Percentiles rank a stretch among this genome's conserved stretches.
Evolutionary conservation across 1,140 invertebrate species (phyloP).

Genomic region (Drosophila setifemur): DNA sequence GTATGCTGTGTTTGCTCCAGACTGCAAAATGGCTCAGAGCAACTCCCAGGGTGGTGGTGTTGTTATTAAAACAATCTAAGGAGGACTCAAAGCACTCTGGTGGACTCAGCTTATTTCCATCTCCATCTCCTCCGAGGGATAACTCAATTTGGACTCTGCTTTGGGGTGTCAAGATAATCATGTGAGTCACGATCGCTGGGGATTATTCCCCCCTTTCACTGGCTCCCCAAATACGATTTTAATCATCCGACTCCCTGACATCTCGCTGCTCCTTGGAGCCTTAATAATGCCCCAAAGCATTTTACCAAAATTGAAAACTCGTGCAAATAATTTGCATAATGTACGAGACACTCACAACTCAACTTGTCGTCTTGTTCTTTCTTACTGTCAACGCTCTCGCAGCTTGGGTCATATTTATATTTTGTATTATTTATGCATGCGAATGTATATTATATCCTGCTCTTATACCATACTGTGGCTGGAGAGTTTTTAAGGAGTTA

Average conservation of each 20-base stretch:
- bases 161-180: conserved; percentile 21
- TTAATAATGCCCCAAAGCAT: conserved; percentile 70
- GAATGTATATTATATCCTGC: conserved; percentile 46
- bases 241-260: conserved; percentile 63
- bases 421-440: conserved; percentile 71
- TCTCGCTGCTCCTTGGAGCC: conserved; percentile 14
- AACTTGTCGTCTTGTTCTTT: conserved; percentile 2
- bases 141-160: conserved; percentile 52
- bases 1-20: conserved; percentile 54
- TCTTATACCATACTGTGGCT: conserved; percentile 2
- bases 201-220: conserved; percentile 7
- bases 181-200: conserved; percentile 20
- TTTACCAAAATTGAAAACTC: conserved; percentile 77
- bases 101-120: conserved; percentile 41
- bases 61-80: conserved; percentile 34
- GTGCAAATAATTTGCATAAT: conserved; percentile 79
- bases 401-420: conserved; percentile 64
- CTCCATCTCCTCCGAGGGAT: not conserved
- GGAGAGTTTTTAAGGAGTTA: not conserved
- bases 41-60: conserved; percentile 3
- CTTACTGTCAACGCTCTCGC: conserved; percentile 36
- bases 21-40: conserved; percentile 33
- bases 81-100: not conserved
- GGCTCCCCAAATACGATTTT: conserved; percentile 60
- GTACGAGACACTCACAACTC: conserved; percentile 21